Evolutionary conservation across 2,888 invertebrate genomes (phyloP), one percentile per base, ranked within the genome.

Genomic region (Gandaritis pyraliata): DNA sequence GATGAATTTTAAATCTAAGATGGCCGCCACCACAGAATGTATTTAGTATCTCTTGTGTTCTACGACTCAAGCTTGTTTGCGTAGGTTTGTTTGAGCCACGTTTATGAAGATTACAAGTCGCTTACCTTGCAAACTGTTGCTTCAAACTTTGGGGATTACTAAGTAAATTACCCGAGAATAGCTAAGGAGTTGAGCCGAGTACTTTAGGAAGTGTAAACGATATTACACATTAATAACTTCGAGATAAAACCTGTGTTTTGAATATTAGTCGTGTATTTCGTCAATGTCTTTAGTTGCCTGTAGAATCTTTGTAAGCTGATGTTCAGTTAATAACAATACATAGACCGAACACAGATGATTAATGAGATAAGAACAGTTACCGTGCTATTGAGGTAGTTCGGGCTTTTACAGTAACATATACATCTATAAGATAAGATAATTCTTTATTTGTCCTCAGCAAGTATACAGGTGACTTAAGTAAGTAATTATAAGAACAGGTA

Each of bases 71-170:
- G 29, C n/a, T 46, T 52, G 51, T 58, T 58, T 47, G 51, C 12
- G 39, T 39, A 48, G 55, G 55, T 48, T 48, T 56, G 47, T 48
- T 56, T 47, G 23, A 48, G 55, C 47, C 48, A 39, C 47, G 12
- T 39, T 55, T 29, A 55, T 46, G 29, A 16, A 59, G 58, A 52
- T 59, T 59, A 61, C 54, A 53, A 43, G 55, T 61, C 53, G 58
- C 62, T 67, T 62, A 68, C 63, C 68, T 71, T 67, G 67, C 64
- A 68, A 77, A 77, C 72, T 77, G 69, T 75, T 76, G 70, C 69
- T 61, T 65, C 61, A 30, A 56, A 61, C 41, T 58, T 61, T 16
- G 18, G 43, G 58, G 45, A 58, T 54, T 62, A 54, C 49, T 30
- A 18, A 49, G 62, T 49, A 54, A 61, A 58, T 58, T 58, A 54